These are phyloP conservation scores for Heliothis virescens DNA, from an alignment of 1,140 invertebrate species.

Conservation along the genomic window DNA sequence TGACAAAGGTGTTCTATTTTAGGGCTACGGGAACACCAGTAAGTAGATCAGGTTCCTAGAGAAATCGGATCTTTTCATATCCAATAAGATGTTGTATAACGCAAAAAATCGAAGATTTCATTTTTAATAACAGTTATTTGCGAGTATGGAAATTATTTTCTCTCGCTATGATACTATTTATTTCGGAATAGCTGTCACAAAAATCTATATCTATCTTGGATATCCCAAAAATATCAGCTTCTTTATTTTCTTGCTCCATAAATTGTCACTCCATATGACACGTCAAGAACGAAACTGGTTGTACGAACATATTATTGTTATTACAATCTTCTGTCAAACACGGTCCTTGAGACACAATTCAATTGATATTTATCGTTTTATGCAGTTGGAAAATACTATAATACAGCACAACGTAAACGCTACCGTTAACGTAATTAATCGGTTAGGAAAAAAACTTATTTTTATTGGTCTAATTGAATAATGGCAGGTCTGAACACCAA, in stretches of 20 bases:
- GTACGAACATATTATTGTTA: background rate
- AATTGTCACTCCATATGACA: background rate
- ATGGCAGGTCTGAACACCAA: background rate
- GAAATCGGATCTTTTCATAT: too few species aligned
- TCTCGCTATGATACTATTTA: background rate
- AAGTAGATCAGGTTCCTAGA: too few species aligned
- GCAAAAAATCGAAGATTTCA: too few species aligned
- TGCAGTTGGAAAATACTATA: background rate
- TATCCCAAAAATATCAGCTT: background rate
- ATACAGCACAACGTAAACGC: background rate
- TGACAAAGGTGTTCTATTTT: too few species aligned
- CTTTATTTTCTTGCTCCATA: background rate
- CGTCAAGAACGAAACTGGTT: background rate
- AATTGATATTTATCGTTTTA: constrained; percentile 15
- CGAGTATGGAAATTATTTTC: background rate
- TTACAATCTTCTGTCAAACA: background rate
- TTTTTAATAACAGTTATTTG: too few species aligned
- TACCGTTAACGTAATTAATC: constrained; percentile 22
- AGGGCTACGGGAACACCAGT: too few species aligned
- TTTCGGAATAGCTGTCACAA: background rate
- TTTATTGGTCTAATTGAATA: constrained; percentile 47
- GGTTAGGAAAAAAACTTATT: constrained; percentile 22
- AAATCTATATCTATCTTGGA: too few species aligned
- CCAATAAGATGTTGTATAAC: too few species aligned
- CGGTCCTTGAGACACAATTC: background rate